A percentile compares a stretch with the other conserved stretches of the same genome.
phyloP scores from a whole-genome alignment of 2,797 vertebrate species.

The Poeciliopsis presidionis region DNA sequence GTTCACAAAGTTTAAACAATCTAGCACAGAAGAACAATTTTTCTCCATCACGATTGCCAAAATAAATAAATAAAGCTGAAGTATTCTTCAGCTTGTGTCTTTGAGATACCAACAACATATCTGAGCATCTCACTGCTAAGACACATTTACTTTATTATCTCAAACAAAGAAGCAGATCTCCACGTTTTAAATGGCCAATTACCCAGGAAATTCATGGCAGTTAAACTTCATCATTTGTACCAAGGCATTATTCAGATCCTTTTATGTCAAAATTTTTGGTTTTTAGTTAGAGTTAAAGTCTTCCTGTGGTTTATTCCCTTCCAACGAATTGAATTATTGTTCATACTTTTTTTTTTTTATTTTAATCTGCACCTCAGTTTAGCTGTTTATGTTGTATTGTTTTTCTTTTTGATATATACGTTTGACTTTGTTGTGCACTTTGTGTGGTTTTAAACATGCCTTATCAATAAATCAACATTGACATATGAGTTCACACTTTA shows the following conservation, averaged over 20 bases:
- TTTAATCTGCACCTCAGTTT: background rate
- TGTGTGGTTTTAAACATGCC: background rate
- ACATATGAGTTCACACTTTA: conserved; percentile 11
- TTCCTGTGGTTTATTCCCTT: background rate
- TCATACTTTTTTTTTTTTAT: background rate
- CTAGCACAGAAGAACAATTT: background rate
- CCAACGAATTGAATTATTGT: no score
- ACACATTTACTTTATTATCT: background rate
- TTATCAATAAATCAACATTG: background rate
- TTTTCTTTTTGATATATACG: background rate
- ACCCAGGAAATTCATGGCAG: no score
- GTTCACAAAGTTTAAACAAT: background rate
- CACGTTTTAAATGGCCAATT: background rate
- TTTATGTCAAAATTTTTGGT: background rate
- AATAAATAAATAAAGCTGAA: background rate
- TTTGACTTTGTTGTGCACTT: background rate
- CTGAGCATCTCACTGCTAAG: background rate
- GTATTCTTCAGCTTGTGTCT: background rate
- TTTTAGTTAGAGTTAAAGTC: background rate
- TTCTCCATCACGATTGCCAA: background rate
- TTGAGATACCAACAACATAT: background rate
- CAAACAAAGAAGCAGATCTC: background rate
- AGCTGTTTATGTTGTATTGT: background rate
- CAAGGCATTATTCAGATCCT: background rate
- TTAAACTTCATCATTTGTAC: no score